Conservation (phyloP, 2,797 vertebrate genomes). For the Fistularia tabacaria region DNA sequence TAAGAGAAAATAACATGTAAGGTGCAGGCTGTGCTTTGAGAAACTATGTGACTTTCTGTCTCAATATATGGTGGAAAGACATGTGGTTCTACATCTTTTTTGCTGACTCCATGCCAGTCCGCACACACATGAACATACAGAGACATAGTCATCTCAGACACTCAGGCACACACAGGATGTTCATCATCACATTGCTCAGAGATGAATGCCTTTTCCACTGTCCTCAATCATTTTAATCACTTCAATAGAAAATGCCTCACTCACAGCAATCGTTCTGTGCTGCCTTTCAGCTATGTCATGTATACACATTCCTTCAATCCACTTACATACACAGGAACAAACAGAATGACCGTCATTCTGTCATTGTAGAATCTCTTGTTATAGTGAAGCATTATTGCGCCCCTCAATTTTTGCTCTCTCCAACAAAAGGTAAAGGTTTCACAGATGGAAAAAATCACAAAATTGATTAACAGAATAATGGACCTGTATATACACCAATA, state of each 20-base stretch:
- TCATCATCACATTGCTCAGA: constrained; percentile 76
- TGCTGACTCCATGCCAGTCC: constrained; percentile 51
- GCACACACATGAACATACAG: not conserved
- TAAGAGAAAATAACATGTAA: constrained; percentile 65
- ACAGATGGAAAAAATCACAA: too few species aligned
- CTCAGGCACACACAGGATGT: constrained; percentile 44
- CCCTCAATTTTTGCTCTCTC: too few species aligned
- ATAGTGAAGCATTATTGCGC: too few species aligned
- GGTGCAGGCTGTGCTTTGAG: constrained; percentile 24
- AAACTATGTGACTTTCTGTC: constrained; percentile 59
- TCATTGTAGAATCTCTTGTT: not conserved
- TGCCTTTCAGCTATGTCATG: constrained; percentile 61
- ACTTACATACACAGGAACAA: constrained; percentile 12
- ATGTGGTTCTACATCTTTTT: constrained; percentile 40
- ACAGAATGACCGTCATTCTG: constrained; percentile 24
- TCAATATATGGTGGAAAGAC: constrained; percentile 58
- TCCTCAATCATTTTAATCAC: constrained; percentile 81
- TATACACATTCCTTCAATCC: constrained; percentile 38
- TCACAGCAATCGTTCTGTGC: constrained; percentile 57
- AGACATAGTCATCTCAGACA: constrained; percentile 31
- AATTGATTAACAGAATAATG: too few species aligned
- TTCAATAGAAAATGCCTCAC: constrained; percentile 70
- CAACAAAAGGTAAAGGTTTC: too few species aligned
- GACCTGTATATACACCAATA: too few species aligned
- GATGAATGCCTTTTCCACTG: constrained; percentile 71